Evolutionary conservation across 2,113 vertebrate genomes (phyloP).

Genomic region (Rhea americana): DNA sequence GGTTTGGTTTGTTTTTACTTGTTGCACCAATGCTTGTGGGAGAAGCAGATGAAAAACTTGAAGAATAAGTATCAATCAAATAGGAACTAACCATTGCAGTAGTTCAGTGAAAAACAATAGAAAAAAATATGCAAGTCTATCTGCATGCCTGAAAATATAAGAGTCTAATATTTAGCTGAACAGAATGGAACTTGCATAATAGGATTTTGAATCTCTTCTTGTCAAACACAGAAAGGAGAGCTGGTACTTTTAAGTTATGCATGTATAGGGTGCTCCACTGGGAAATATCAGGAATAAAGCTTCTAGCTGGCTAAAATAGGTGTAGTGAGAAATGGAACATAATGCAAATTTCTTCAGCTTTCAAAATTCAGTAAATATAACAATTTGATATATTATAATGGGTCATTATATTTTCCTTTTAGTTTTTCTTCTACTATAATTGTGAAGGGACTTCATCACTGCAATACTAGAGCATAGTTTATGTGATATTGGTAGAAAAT

Average conservation of each 20-base stretch:
- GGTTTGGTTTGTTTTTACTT: background rate
- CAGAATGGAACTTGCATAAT: background rate
- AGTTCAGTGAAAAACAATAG: background rate
- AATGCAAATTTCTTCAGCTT: background rate
- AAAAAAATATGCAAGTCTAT: background rate
- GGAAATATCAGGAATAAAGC: background rate
- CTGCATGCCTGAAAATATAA: background rate
- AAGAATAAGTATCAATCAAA: background rate
- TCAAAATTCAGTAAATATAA: background rate
- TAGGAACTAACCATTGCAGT: background rate
- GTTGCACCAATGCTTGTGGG: background rate
- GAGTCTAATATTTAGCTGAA: background rate
- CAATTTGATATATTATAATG: background rate
- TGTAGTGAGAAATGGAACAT: background rate
- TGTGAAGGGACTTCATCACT: background rate
- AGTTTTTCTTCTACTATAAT: background rate
- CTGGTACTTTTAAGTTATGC: background rate
- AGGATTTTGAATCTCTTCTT: background rate
- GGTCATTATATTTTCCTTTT: background rate
- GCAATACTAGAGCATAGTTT: background rate
- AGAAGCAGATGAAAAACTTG: background rate
- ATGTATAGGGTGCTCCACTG: background rate
- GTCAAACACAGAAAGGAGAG: background rate
- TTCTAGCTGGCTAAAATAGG: background rate
- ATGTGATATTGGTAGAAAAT: background rate